Percentiles rank a stretch among this genome's conserved stretches.
Evolutionary conservation across 2,888 invertebrate species (phyloP).

Genomic region (Salpingus planirostris): DNA sequence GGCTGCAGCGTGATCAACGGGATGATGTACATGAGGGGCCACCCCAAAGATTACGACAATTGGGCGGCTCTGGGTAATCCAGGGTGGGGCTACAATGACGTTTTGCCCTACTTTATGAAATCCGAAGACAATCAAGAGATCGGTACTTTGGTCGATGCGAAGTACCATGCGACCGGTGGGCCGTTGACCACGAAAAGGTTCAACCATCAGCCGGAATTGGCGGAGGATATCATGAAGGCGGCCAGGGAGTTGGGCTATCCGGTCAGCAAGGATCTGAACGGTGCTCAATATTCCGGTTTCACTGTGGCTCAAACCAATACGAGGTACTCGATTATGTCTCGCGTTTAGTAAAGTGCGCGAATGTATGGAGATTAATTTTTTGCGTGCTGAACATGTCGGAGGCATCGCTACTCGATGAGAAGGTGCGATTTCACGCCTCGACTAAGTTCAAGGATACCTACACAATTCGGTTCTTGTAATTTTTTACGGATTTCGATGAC

Average conservation of each 20-base stretch:
- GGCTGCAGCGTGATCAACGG: conserved; percentile 68
- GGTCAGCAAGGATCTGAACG: conserved; percentile 56
- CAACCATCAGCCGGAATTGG: conserved; percentile 53
- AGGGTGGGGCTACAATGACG: conserved; percentile 73
- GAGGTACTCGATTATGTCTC: conserved; percentile 44
- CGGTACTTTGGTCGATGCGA: conserved; percentile 48
- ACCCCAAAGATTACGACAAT: conserved; percentile 63
- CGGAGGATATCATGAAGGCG: conserved; percentile 53
- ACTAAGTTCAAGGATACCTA: too few relatives aligned
- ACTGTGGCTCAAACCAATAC: conserved; percentile 56
- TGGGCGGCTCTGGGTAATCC: conserved; percentile 65
- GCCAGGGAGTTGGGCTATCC: conserved; percentile 54
- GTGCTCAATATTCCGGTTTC: conserved; percentile 53
- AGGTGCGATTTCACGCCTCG: too few relatives aligned
- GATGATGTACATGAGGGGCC: conserved; percentile 78
- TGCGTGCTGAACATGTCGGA: too few relatives aligned
- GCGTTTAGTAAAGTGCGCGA: too few relatives aligned
- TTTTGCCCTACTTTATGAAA: conserved; percentile 62
- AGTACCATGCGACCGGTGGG: conserved; percentile 54
- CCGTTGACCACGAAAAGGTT: conserved; percentile 56
- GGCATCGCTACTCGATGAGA: too few relatives aligned
- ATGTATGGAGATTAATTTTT: too few relatives aligned
- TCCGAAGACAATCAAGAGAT: conserved; percentile 61
- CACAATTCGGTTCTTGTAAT: too few relatives aligned
- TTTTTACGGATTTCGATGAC: too few relatives aligned